A percentile compares a stretch with the other conserved stretches of the same genome.
Conservation (phyloP, 1,140 invertebrate genomes). For the Penaeus vannamei region DNA sequence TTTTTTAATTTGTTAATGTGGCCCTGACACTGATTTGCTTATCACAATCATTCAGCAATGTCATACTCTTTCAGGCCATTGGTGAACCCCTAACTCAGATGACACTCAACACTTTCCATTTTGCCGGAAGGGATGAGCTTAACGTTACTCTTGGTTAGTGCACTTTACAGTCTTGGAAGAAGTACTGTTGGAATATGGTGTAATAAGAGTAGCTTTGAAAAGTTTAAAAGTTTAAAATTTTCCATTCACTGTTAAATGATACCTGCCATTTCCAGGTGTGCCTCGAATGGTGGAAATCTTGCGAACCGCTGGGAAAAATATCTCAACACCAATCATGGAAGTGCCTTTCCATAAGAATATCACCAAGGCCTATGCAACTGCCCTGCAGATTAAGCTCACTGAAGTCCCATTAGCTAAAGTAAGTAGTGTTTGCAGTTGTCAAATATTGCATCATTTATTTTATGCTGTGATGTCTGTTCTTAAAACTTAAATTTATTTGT, state of each 20-base stretch:
- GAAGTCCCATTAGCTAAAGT: slow-evolving; percentile 85
- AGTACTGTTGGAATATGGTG: neutral
- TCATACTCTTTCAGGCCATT: slow-evolving; percentile 79
- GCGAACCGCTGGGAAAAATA: slow-evolving; percentile 92
- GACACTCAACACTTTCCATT: slow-evolving; percentile 99
- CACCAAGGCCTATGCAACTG: slow-evolving; percentile 73
- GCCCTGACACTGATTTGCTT: too few relatives aligned
- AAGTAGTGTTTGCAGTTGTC: slow-evolving; percentile 70
- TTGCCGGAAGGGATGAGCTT: slow-evolving; percentile 99
- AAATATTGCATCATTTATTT: too few relatives aligned
- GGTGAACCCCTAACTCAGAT: slow-evolving; percentile 99
- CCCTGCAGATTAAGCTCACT: slow-evolving; percentile 80
- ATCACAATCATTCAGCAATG: too few relatives aligned
- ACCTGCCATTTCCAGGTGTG: slow-evolving; percentile 75
- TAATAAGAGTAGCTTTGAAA: too few relatives aligned
- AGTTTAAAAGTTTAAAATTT: too few relatives aligned
- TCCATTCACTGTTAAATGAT: neutral
- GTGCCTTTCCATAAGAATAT: slow-evolving; percentile 80
- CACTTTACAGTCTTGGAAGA: neutral
- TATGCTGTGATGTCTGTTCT: too few relatives aligned
- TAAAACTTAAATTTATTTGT: too few relatives aligned
- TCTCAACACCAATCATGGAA: slow-evolving; percentile 97
- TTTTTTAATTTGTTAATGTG: neutral
- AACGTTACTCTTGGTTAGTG: slow-evolving; percentile 93
- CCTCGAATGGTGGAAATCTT: slow-evolving; percentile 96